These are phyloP conservation scores for Tyrannus savana DNA, from an alignment of 2,113 vertebrate species.

Conservation along the genomic window DNA sequence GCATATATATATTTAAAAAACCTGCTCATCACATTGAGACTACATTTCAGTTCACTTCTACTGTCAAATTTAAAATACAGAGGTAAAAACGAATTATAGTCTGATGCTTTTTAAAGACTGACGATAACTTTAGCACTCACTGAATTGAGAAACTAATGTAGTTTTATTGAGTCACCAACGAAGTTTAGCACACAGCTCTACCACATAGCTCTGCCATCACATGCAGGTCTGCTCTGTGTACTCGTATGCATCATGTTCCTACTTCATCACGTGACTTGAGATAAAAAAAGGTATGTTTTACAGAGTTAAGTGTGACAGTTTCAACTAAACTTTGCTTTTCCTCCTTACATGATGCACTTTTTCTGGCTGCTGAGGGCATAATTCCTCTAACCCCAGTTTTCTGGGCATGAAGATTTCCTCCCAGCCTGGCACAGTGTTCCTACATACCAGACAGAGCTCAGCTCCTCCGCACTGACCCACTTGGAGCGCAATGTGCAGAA, in stretches of 20 bases:
- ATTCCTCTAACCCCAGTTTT: background rate
- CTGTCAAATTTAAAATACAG: background rate
- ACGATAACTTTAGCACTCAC: background rate
- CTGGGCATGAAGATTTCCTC: background rate
- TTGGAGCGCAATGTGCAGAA: background rate
- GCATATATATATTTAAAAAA: background rate
- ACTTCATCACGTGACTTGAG: fast-evolving
- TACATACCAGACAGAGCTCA: background rate
- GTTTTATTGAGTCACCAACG: background rate
- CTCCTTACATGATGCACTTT: background rate
- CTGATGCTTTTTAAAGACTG: background rate
- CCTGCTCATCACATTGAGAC: background rate
- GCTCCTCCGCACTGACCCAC: background rate
- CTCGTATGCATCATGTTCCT: background rate
- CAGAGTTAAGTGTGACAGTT: background rate
- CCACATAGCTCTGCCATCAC: background rate
- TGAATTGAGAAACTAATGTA: background rate
- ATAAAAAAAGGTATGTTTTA: background rate
- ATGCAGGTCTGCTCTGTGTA: background rate
- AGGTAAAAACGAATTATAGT: background rate
- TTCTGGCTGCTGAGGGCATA: background rate
- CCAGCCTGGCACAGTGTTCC: background rate
- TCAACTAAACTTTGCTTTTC: background rate
- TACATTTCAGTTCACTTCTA: background rate
- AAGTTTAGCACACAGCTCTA: background rate